A percentile compares a stretch with the other conserved stretches of the same genome.
Conservation (phyloP, 2,113 vertebrate species). For the Poecilia latipinna region DNA sequence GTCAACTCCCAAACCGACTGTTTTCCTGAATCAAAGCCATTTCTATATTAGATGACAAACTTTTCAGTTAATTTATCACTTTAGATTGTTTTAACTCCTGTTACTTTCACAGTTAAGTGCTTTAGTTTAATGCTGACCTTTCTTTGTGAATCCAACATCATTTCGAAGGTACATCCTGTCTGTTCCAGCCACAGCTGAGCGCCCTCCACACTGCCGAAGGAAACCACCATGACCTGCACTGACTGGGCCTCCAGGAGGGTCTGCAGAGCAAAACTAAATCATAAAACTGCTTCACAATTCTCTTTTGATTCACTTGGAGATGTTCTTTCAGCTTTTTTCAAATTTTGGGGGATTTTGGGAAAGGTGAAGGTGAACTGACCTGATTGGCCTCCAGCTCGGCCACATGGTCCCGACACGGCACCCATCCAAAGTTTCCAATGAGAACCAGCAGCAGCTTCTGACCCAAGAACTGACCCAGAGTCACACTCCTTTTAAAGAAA, state of each 20-base stretch:
- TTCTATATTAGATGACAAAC: constrained; percentile 4
- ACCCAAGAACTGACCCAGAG: constrained; percentile 65
- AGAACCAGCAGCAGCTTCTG: constrained; percentile 79
- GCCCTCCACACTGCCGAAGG: constrained; percentile 68
- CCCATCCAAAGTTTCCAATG: constrained; percentile 76
- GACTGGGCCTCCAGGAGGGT: constrained; percentile 68
- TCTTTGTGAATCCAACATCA: constrained; percentile 74
- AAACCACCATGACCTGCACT: constrained; percentile 70
- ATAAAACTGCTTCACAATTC: neutral
- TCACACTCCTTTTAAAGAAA: constrained; percentile 59
- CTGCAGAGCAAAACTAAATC: constrained; percentile 39
- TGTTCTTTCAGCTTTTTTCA: neutral
- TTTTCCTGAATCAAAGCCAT: constrained; percentile 7
- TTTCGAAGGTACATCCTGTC: constrained; percentile 67
- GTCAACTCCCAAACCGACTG: neutral
- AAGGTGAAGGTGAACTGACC: constrained; percentile 42
- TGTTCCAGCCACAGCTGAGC: constrained; percentile 73
- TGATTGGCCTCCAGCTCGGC: constrained; percentile 67
- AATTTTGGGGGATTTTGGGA: neutral
- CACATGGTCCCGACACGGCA: constrained; percentile 80
- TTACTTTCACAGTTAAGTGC: neutral
- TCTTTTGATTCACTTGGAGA: neutral
- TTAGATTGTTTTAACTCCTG: neutral
- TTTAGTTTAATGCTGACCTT: constrained; percentile 40
- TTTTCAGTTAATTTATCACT: neutral